Evolutionary conservation across 2,113 vertebrate species (phyloP), one percentile per base, ranked within the genome.

Genomic region (Lathamus discolor): DNA sequence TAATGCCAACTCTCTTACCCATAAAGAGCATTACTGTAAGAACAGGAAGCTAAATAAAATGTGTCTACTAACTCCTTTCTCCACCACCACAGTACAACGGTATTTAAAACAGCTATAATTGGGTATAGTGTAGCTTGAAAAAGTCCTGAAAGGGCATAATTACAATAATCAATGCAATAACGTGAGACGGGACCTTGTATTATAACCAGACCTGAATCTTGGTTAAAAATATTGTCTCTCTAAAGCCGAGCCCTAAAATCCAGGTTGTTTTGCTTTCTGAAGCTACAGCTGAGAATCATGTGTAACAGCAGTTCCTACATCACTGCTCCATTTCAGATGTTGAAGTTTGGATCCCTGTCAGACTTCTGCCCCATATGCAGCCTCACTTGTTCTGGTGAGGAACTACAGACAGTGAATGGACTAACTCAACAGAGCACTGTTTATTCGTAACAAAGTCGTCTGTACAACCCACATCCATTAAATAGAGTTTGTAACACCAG

Each of bases 21-120:
- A 33, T 43, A 90, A 94, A 91, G 93, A 11, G 7, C n/a, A 84
- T 97, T 96, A 92, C 94, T 96, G 91, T 96, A 97, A 98, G 79
- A 82, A 62, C 48, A 35, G 29, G 52, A 55, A 64, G 48, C 74
- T 81, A 85, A 79, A 79, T 85, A 72, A 91, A 78, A 83, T 70
- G 54, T 51, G 74, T 43, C 31, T 67, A 18, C 35, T 75, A 31
- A 35, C 31, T 90, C 29, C 22, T 90, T 81, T 92, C 88, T 80
- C 87, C 85, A 94, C 46, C 82, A 86, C 86, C 92, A 96, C 63
- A 93, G 88, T 91, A 86, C 94, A 97, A 97, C 95, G 78, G 77
- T 94, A 91, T 97, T 97, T 97, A 87, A 97, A 97, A 77, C 75
- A 92, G 67, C 92, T 97, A 82, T 97, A 97, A 98, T 88, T 97